phyloP scores from a whole-genome alignment of 2,113 vertebrate genomes.

The Semnopithecus entellus region DNA sequence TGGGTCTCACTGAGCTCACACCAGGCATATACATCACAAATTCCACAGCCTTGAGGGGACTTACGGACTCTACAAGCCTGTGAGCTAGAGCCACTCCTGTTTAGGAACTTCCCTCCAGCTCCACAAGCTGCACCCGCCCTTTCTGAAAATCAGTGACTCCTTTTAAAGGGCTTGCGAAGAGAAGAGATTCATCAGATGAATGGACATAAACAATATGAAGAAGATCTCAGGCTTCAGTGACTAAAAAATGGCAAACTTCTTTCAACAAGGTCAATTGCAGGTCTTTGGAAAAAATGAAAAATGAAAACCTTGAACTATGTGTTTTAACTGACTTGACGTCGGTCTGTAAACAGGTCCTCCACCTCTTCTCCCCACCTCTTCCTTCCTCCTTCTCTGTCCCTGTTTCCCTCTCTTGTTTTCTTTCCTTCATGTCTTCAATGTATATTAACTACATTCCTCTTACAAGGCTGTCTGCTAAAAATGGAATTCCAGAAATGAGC shows the following conservation, averaged over 20 bases:
- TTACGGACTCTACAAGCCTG: not conserved
- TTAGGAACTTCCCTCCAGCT: too few species aligned
- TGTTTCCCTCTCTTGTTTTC: not conserved
- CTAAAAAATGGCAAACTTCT: not conserved
- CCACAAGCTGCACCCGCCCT: not conserved
- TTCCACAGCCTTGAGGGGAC: fast-evolving
- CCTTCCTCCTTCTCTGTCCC: too few species aligned
- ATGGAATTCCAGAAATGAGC: not conserved
- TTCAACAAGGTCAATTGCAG: not conserved
- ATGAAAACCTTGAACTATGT: not conserved
- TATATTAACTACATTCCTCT: not conserved
- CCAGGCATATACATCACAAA: not conserved
- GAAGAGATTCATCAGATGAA: not conserved
- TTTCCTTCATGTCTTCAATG: too few species aligned
- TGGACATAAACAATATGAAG: not conserved
- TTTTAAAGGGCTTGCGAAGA: not conserved
- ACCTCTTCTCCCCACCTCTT: fast-evolving
- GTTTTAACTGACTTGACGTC: fast-evolving
- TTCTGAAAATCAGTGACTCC: not conserved
- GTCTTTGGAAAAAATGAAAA: not conserved
- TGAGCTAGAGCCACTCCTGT: not conserved
- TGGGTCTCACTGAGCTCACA: not conserved
- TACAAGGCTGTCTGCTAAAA: too few species aligned
- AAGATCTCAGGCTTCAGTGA: not conserved
- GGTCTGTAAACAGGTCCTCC: not conserved